Percentiles rank a stretch among this genome's conserved stretches.
phyloP scores from a whole-genome alignment of 2,888 invertebrate genomes.

The Cheilosia pagana region DNA sequence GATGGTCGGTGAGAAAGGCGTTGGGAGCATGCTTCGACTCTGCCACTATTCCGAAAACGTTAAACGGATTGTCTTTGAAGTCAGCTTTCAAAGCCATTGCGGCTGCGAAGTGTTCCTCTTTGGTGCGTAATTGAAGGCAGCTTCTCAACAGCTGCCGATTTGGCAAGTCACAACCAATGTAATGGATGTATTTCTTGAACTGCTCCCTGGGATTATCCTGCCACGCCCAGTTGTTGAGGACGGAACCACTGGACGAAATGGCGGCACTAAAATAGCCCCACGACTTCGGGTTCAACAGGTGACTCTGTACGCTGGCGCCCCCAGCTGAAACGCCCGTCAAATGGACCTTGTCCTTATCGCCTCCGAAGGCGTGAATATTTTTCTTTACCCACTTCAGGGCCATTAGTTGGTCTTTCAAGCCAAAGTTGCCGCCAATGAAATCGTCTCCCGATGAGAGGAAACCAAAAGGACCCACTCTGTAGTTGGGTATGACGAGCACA shows the following conservation, averaged over 20 bases:
- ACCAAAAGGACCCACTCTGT: conserved; percentile 89
- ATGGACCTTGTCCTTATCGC: conserved; percentile 88
- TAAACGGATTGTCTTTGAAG: conserved; percentile 87
- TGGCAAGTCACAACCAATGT: conserved; percentile 79
- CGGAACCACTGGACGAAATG: conserved; percentile 88
- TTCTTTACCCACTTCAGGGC: conserved; percentile 88
- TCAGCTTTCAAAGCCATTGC: background rate
- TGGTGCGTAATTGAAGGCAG: conserved; percentile 19
- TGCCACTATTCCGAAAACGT: conserved; percentile 88
- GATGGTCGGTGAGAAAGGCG: conserved; percentile 87
- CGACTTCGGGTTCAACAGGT: conserved; percentile 86
- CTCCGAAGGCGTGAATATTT: conserved; percentile 89
- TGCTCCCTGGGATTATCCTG: conserved; percentile 84
- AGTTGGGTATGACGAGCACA: conserved; percentile 88
- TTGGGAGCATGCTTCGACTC: conserved; percentile 84
- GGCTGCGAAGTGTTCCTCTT: background rate
- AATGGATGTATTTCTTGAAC: conserved; percentile 85
- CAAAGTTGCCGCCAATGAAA: conserved; percentile 88
- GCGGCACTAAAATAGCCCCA: conserved; percentile 64
- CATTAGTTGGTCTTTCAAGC: conserved; percentile 89
- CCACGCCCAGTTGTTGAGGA: conserved; percentile 87
- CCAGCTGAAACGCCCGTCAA: conserved; percentile 90
- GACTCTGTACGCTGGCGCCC: conserved; percentile 89
- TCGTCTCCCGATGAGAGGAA: conserved; percentile 90
- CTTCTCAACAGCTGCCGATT: conserved; percentile 86